Evolutionary conservation across 2,113 vertebrate genomes (phyloP), one percentile per base, ranked within the genome.

Genomic region (Notiomystis cincta): DNA sequence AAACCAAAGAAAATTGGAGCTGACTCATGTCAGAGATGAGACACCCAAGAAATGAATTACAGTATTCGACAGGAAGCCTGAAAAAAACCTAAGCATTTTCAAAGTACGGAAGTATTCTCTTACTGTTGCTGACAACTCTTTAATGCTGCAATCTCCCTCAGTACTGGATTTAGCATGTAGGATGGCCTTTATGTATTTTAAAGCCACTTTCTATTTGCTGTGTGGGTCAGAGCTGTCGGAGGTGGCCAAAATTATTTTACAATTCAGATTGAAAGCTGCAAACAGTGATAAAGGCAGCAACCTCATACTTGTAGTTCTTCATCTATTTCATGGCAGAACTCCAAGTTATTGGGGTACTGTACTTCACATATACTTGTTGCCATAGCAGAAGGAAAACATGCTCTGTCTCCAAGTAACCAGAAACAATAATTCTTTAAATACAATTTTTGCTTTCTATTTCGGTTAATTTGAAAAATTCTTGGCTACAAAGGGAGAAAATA

Each of bases 301-400:
- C 82, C 44, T 87, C 50, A 60, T 42, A 45, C 58, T 95, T 84
- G 51, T 66, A 87, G 71, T 56, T 95, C 84, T 93, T 89, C 95
- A 95, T 97, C 92, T 81, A 58, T 89, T 91, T 89, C 3, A 8
- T 96, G 97, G 97, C 95, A 96, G 93, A 91, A 94, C 93, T 97
- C 97, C 97, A 98, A 93, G 95, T 94, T 94, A 96, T 93, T 75
- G 87, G 90, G 90, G 75, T 92, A 89, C 89, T 70, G 73, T 73
- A 89, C 60, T 95, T 96, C 61, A 78, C 67, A 86, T 95, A 40
- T 86, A 89, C 82, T 80, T 7, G 97, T 97, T 97, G 91, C 95
- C 97, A 98, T n/a, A 98, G 97, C 97, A 97, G 92, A 95, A 93
- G 61, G 69, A 95, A 97, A 98, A 98, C 95, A 97, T 30, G 78